Evolutionary conservation across 2,888 invertebrate species (phyloP).

Genomic region (Microdon myrmicae): DNA sequence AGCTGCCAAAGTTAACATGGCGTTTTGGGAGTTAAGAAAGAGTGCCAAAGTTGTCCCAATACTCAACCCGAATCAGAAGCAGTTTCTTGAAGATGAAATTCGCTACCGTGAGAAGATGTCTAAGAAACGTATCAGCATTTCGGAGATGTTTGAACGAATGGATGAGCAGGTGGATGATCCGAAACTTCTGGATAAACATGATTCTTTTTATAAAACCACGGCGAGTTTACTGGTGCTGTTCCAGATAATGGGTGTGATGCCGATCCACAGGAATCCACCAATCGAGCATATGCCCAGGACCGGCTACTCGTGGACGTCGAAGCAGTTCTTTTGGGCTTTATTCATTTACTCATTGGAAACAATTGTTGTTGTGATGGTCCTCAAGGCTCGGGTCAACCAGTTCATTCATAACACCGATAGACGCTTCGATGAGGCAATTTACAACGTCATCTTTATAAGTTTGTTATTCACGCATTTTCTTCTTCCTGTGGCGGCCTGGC

Average conservation of each 20-base stretch:
- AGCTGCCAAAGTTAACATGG: conserved; percentile 54
- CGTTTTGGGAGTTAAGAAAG: conserved; percentile 58
- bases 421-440: conserved; percentile 79
- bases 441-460: conserved; percentile 79
- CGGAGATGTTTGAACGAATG: conserved; percentile 61
- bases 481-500: conserved; percentile 76
- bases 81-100: conserved; percentile 64
- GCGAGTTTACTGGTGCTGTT: conserved; percentile 77
- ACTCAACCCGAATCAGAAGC: conserved; percentile 66
- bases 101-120: conserved; percentile 61
- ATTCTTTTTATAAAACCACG: conserved; percentile 77
- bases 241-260: conserved; percentile 82
- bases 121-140: conserved; percentile 50
- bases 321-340: conserved; percentile 75
- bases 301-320: conserved; percentile 74
- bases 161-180: conserved; percentile 69
- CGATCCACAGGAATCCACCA: conserved; percentile 74
- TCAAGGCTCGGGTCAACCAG: conserved; percentile 69
- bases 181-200: conserved; percentile 73
- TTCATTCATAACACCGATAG: conserved; percentile 72
- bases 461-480: conserved; percentile 78
- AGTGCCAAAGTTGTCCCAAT: conserved; percentile 59
- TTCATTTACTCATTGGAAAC: conserved; percentile 73
- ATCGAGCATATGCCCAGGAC: conserved; percentile 69
- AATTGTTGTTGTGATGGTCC: conserved; percentile 70